These are phyloP conservation scores for Lissonota sp. DNA, from an alignment of 2,888 invertebrate genomes.

Conservation along the genomic window DNA sequence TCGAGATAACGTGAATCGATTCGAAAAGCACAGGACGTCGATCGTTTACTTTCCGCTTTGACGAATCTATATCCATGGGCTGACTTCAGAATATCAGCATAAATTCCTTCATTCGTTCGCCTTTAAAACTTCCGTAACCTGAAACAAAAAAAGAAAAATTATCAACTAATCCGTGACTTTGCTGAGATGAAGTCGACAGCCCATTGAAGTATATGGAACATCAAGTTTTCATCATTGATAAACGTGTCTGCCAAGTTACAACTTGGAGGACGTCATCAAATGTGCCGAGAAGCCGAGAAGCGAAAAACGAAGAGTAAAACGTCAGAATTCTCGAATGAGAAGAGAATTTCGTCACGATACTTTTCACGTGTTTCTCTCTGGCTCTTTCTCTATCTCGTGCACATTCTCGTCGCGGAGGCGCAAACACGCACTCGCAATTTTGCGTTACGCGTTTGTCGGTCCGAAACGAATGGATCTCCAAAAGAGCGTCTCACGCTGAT, in stretches of 20 bases:
- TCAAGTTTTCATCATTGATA: not conserved
- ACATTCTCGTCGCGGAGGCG: conserved; percentile 37
- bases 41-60: too few relatives aligned
- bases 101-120: not conserved
- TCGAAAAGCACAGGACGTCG: too few relatives aligned
- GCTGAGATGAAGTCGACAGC: too few relatives aligned
- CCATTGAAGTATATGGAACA: not conserved
- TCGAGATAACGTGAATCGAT: too few relatives aligned
- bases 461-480: conserved; percentile 47
- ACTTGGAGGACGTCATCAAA: conserved; percentile 75
- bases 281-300: conserved; percentile 64
- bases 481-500: conserved; percentile 5
- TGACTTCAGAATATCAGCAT: not conserved
- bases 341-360: conserved; percentile 67
- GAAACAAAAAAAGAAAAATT: too few relatives aligned
- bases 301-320: conserved; percentile 42
- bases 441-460: conserved; percentile 49
- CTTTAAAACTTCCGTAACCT: too few relatives aligned
- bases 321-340: conserved; percentile 67
- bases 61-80: too few relatives aligned
- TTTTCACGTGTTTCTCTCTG: conserved; percentile 16
- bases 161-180: too few relatives aligned
- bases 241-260: conserved; percentile 10
- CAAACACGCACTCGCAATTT: conserved; percentile 41
- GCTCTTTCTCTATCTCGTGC: not conserved